Evolutionary conservation across 2,888 invertebrate species (phyloP).

Genomic region (Nebria salina): DNA sequence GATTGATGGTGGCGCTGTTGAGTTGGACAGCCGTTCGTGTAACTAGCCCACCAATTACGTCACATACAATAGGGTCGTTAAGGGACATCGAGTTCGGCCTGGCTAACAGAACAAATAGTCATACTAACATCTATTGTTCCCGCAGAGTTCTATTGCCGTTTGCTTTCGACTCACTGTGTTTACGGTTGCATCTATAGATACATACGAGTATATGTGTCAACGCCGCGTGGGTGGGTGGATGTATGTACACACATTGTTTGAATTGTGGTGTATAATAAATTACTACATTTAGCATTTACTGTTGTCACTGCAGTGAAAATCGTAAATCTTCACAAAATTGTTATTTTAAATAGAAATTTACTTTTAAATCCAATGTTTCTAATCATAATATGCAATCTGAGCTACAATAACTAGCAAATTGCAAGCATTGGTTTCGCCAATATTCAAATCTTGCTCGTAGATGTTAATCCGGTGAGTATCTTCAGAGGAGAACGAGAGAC

Average conservation of each 20-base stretch:
- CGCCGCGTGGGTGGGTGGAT: neutral
- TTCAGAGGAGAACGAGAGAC: too few species aligned
- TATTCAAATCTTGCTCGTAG: too few species aligned
- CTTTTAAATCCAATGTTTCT: too few species aligned
- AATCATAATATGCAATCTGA: too few species aligned
- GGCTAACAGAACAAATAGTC: constrained; percentile 18
- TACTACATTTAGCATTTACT: neutral
- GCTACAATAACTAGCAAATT: too few species aligned
- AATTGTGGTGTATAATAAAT: neutral
- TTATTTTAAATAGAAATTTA: too few species aligned
- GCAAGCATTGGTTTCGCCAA: too few species aligned
- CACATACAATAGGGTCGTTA: constrained; percentile 21
- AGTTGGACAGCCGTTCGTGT: neutral
- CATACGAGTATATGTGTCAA: neutral
- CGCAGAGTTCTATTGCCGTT: neutral
- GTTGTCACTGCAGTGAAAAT: neutral
- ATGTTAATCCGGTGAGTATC: too few species aligned
- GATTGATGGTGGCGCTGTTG: neutral
- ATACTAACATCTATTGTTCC: neutral
- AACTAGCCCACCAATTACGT: constrained; percentile 13
- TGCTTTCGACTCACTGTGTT: neutral
- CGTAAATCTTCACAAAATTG: too few species aligned
- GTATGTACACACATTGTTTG: neutral
- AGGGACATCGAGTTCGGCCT: neutral
- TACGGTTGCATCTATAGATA: neutral